Evolutionary conservation across 1,140 invertebrate genomes (phyloP), one percentile per base, ranked within the genome.

Genomic region (Popillia japonica): DNA sequence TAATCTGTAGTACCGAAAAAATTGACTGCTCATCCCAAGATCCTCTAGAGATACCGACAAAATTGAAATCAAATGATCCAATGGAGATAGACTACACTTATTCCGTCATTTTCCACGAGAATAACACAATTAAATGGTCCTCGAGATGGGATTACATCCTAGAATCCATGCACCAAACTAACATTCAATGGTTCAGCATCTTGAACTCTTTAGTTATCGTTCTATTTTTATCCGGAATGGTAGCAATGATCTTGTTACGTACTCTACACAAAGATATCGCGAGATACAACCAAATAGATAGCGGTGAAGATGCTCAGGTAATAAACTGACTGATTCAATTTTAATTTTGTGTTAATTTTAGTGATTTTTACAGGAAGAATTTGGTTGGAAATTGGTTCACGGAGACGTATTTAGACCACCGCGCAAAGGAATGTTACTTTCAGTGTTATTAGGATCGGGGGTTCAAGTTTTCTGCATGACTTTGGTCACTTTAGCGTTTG

Each of bases 81-180:
- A 86, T 97, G 22, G 87, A 88, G 14, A 92, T 99, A 34, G 91
- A 89, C 0, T 99, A 99, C 86, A 93, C 96, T 0, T 99, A 99
- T 87, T 93, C 93, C 20, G 92, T 99, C 0, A 91, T 87, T 48
- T 99, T 96, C 88, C 88, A 91, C 41, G 89, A 90, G 86, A 93
- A 98, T 85, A 92, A 96, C 83, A 90, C 92, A 2, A 94, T 98
- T 2, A 98, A 98, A 88, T 99, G 98, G 98, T 98, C 97, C 0
- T 99, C 97, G 0, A 91, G 98, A 83, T 99, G 98, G 98, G 98
- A 99, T 89, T 99, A 99, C 85, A 98, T 99, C 80, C 88, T 99
- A 68, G 96, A 99, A 87, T 98, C 97, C 1, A 98, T 98, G 94
- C 97, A 96, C 0, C 96, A 99, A 84, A 97, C 97, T 0, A 99